Evolutionary conservation across 2,797 vertebrate genomes (phyloP).

Genomic region (Clarias platycephalus): DNA sequence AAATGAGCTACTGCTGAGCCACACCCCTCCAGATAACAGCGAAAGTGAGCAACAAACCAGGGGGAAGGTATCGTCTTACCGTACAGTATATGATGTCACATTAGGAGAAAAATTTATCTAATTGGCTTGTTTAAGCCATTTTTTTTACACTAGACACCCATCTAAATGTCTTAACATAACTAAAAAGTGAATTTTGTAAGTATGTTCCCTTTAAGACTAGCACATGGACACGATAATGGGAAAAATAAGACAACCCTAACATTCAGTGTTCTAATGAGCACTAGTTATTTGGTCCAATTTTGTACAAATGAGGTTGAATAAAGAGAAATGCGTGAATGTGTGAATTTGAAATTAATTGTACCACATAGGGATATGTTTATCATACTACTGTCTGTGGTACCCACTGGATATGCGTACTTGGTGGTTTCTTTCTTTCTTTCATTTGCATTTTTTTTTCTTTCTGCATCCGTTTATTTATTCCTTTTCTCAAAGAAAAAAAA

Average conservation of each 20-base stretch:
- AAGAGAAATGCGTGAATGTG: background rate
- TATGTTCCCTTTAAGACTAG: too few species aligned
- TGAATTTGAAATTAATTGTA: background rate
- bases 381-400: background rate
- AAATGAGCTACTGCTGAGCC: too few species aligned
- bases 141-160: too few species aligned
- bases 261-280: background rate
- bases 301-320: background rate
- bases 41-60: too few species aligned
- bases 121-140: too few species aligned
- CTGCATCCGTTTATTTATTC: background rate
- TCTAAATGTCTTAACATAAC: too few species aligned
- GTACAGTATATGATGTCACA: too few species aligned
- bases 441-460: slow-evolving; percentile 16
- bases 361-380: background rate
- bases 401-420: background rate
- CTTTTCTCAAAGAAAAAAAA: slow-evolving; percentile 37
- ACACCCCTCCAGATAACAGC: too few species aligned
- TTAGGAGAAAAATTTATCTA: too few species aligned
- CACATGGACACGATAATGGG: background rate
- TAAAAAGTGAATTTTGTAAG: too few species aligned
- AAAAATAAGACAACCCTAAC: too few species aligned
- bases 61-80: too few species aligned
- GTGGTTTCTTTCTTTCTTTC: background rate
- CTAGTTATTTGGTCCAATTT: background rate